Base-by-base conservation (phyloP, 2,888 invertebrate genomes). In the Arctia plantaginis region DNA sequence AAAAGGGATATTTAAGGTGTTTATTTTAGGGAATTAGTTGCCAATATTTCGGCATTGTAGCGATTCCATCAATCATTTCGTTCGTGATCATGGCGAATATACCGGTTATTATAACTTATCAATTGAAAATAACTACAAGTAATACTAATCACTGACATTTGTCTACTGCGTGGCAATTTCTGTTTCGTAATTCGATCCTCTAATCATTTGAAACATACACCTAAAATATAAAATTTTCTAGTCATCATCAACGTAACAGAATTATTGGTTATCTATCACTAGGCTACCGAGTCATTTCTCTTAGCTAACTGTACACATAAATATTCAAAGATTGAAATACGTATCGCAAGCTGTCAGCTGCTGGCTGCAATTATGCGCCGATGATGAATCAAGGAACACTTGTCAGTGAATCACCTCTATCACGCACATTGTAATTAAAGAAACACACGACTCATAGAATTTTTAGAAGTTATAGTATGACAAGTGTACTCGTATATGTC, bases 321-420 rank as follows among this genome's bases (percentile, higher is more conserved):
- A 62, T 62, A 62, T 62, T 62, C 30, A 62, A 18, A 39, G 27
- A 69, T 47, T n/a, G n/a, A 69, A 69, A 69, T 59, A 55, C 35
- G 55, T 69, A 30, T 33, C 20, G 69, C 35, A 39, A 59, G 27
- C n/a, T 39, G 69, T 55, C 15, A n/a, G n/a, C n/a, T n/a, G n/a
- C n/a, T n/a, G n/a, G n/a, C n/a, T n/a, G n/a, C n/a, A 69, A 30
- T 30, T n/a, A 39, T 51, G 51, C 23, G 10, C 13, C 51, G 18
- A n/a, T 69, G 18, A 18, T 39, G 55, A 59, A 69, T 39, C 55
- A 69, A 69, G 18, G 27, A 27, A 39, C 39, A 35, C 35, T 59
- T 59, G 55, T 30, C 62, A 7, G 30, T 69, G 55, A 69, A 69
- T 39, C 55, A 69, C 39, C 18, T 62, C 7, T 30, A 30, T 30